phyloP scores from a whole-genome alignment of 2,888 invertebrate species.

The Agrotis puta region DNA sequence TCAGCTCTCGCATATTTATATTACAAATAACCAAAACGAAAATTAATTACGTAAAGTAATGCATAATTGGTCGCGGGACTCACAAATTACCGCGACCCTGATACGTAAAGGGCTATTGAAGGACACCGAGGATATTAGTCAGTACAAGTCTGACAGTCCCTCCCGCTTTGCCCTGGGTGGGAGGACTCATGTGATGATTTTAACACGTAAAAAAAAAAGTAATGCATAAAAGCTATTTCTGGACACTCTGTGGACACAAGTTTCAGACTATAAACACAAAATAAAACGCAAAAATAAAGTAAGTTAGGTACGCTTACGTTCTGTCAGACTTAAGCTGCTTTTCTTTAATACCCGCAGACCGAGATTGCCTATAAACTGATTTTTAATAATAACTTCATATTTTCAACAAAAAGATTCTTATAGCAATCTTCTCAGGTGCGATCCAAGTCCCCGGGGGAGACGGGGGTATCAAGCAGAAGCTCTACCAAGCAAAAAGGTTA shows the following conservation, averaged over 20 bases:
- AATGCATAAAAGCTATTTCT: neutral
- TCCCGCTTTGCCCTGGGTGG: too few species aligned
- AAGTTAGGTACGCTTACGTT: neutral
- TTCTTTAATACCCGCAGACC: constrained; percentile 16
- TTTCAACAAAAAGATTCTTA: constrained; percentile 48
- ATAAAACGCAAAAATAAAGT: neutral
- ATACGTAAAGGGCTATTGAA: too few species aligned
- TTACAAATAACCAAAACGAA: too few species aligned
- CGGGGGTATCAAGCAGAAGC: neutral
- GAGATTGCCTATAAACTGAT: constrained; percentile 1
- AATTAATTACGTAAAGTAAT: too few species aligned
- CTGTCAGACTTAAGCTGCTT: constrained; percentile 28
- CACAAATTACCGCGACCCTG: too few species aligned
- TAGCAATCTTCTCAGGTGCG: constrained; percentile 8
- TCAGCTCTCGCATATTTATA: too few species aligned
- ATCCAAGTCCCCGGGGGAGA: constrained; percentile 8
- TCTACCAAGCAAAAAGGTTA: constrained; percentile 15
- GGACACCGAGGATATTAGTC: too few species aligned
- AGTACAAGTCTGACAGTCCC: too few species aligned
- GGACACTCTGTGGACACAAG: neutral
- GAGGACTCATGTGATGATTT: too few species aligned
- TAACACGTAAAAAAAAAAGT: too few species aligned
- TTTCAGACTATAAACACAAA: neutral
- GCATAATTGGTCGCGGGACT: too few species aligned
- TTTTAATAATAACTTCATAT: constrained; percentile 33